Evolutionary conservation across 1,140 invertebrate species (phyloP), one percentile per base, ranked within the genome.

Genomic region (Cephus cinctus): DNA sequence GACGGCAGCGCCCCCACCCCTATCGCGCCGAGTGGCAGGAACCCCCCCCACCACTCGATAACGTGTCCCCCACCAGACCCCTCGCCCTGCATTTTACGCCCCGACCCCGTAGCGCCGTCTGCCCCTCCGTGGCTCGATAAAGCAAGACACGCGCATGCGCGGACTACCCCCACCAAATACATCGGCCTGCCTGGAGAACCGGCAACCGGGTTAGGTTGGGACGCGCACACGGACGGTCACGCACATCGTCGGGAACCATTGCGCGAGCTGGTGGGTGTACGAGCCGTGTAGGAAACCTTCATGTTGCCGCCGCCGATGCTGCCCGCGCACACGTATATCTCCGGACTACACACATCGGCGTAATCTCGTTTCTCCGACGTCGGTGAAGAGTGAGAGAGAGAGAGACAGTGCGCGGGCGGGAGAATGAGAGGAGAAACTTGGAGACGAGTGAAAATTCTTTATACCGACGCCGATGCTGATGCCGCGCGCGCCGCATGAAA

Each of bases 181-280:
- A n/a, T n/a, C n/a, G n/a, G 52, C 51, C 47, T 53, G 51, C 57
- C 56, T 64, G 62, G 60, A 70, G 68, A 71, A 71, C 65, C 67
- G 69, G 70, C 70, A 68, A 61, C 63, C 62, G 57, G 61, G 69
- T 70, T 63, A 51, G 49, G 63, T 64, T 67, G 57, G 62, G 64
- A 65, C 62, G 56, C 59, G 65, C 65, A 69, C 58, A 54, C 57
- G 58, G 55, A 69, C 63, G 66, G 67, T 68, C 57, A 59, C 58
- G 59, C 60, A 61, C 52, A n/a, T n/a, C n/a, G n/a, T n/a, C n/a
- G n/a, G n/a, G n/a, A n/a, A n/a, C n/a, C n/a, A n/a, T n/a, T n/a
- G n/a, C 41, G 55, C 42, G 54, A 23, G 54, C 39, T 46, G 57
- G 47, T 43, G 43, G 50, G 41, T 18, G 38, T 50, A 54, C 54